Conservation (phyloP, 2,888 invertebrate genomes). For the Philonicus albiceps region DNA sequence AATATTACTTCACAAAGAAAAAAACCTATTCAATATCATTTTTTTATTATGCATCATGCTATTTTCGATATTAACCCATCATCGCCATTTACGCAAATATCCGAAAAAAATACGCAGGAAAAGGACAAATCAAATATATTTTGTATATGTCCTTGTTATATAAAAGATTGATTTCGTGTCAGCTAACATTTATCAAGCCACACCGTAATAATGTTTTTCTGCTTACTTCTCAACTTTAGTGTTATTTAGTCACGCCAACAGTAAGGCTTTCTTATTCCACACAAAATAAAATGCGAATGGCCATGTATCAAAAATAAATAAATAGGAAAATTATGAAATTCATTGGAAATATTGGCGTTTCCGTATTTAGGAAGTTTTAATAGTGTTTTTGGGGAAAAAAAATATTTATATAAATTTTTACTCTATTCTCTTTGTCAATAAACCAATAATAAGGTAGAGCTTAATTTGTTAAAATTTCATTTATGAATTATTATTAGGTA, state of each 20-base stretch:
- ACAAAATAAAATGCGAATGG: slow-evolving; percentile 4
- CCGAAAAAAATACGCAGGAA: background rate
- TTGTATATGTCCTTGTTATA: background rate
- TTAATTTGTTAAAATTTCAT: too few relatives aligned
- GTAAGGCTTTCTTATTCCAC: background rate
- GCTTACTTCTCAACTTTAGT: background rate
- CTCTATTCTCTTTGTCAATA: too few relatives aligned
- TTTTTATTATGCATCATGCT: background rate
- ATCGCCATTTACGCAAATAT: background rate
- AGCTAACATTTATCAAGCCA: background rate
- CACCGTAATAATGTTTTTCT: background rate
- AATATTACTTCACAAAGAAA: too few relatives aligned
- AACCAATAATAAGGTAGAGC: too few relatives aligned
- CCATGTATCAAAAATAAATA: background rate
- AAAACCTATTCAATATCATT: background rate
- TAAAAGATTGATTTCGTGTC: background rate
- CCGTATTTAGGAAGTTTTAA: background rate
- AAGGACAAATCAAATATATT: background rate
- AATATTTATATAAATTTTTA: too few relatives aligned
- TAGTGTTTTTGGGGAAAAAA: background rate
- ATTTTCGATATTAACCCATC: background rate
- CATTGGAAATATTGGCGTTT: background rate
- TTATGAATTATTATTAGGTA: too few relatives aligned
- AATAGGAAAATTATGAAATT: slow-evolving; percentile 49
- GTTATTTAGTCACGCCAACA: background rate